phyloP scores from a whole-genome alignment of 2,797 vertebrate species.

The Phaenicophaeus curvirostris region DNA sequence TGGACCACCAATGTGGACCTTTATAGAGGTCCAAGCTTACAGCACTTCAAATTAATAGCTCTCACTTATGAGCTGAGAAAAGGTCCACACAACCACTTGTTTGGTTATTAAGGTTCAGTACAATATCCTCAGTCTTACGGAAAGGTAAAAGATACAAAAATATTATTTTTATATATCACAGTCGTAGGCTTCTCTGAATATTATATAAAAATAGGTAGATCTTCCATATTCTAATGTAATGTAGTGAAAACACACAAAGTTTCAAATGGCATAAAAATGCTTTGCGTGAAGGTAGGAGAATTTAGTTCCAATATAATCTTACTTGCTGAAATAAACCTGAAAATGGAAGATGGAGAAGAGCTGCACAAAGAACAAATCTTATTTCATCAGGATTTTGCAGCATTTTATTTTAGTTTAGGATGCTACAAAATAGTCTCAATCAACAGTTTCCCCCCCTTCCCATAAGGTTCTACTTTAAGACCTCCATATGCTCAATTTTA shows the following conservation, averaged over 20 bases:
- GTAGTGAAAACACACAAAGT: background rate
- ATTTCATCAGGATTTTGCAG: slow-evolving; percentile 37
- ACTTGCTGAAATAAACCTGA: background rate
- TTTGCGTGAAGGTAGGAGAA: background rate
- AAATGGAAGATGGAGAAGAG: slow-evolving; percentile 12
- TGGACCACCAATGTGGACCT: no score
- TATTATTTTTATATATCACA: background rate
- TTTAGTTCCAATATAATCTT: background rate
- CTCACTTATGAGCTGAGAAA: background rate
- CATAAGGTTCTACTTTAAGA: slow-evolving; percentile 81
- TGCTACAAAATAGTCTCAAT: slow-evolving; percentile 69
- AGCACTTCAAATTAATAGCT: background rate
- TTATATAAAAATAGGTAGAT: background rate
- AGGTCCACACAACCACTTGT: fast-evolving
- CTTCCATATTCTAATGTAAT: background rate
- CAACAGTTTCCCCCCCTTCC: slow-evolving; percentile 29
- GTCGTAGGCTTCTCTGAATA: background rate
- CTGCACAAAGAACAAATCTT: slow-evolving; percentile 1
- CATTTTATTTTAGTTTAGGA: slow-evolving; percentile 71
- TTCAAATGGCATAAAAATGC: background rate
- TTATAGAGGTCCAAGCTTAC: background rate
- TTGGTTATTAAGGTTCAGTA: background rate
- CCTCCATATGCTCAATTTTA: slow-evolving; percentile 81
- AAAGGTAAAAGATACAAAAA: background rate
- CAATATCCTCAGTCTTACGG: background rate